These are phyloP conservation scores for Macropis europaea DNA, from an alignment of 2,888 invertebrate genomes.

Conservation along the genomic window DNA sequence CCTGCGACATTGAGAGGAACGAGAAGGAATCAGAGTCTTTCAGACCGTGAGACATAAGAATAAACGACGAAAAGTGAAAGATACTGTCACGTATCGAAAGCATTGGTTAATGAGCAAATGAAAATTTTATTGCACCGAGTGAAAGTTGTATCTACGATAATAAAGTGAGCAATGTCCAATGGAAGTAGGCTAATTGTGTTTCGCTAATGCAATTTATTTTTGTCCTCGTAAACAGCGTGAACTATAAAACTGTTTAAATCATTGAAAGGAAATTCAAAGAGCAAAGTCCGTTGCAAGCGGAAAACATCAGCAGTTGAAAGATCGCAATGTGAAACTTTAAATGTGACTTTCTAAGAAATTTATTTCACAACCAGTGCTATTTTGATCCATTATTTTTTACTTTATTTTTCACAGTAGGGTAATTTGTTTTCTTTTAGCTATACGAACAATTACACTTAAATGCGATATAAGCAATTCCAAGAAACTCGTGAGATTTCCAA, in stretches of 20 bases:
- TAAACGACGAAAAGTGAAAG: conserved; percentile 1
- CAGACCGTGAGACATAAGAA: neutral
- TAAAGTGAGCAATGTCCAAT: neutral
- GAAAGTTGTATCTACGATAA: conserved; percentile 34
- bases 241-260: neutral
- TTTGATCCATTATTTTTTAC: no score
- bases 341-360: neutral
- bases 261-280: conserved; percentile 4
- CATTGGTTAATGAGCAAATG: neutral
- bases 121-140: conserved; percentile 23
- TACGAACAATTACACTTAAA: no score
- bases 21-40: neutral
- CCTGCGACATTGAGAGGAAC: neutral
- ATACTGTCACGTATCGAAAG: conserved; percentile 16
- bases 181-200: conserved; percentile 14
- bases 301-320: neutral
- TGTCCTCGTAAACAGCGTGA: neutral
- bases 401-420: no score
- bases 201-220: neutral
- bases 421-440: no score
- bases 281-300: neutral
- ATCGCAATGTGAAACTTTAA: neutral
- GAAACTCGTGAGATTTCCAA: no score
- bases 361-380: no score
- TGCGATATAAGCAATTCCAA: no score